phyloP scores from a whole-genome alignment of 2,113 vertebrate species.

The Potamarius usumacintae region DNA sequence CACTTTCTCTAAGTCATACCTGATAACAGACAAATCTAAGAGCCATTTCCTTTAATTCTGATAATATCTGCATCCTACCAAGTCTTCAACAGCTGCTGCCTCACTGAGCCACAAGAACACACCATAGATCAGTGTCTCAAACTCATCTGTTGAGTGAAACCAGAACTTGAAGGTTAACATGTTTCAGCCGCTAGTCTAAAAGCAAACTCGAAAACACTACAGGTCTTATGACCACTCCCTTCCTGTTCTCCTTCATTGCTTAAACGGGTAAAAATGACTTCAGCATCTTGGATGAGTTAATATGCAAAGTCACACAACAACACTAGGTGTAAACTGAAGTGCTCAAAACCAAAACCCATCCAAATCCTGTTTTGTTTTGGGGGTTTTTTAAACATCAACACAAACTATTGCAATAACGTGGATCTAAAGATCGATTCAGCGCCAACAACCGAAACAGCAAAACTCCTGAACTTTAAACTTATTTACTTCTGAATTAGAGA shows the following conservation, averaged over 20 bases:
- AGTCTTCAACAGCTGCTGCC: not conserved
- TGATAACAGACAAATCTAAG: not conserved
- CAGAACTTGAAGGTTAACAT: constrained; percentile 18
- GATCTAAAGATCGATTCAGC: not conserved
- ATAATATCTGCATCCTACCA: not conserved
- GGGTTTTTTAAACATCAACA: not conserved
- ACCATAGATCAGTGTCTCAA: not conserved
- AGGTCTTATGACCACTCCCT: not conserved
- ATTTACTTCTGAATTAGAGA: not conserved
- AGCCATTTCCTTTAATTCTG: not conserved
- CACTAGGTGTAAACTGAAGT: not conserved
- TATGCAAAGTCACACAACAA: not conserved
- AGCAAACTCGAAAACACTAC: not conserved
- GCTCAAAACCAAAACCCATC: not conserved
- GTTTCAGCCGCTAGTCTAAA: not conserved
- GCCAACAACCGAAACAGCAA: not conserved
- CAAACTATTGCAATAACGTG: not conserved
- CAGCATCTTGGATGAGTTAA: not conserved
- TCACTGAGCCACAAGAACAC: not conserved
- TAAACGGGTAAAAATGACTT: not conserved
- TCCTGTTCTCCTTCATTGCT: not conserved
- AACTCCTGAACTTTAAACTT: not conserved
- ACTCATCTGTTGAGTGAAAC: not conserved
- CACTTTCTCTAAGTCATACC: constrained; percentile 9
- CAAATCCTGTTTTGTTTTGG: not conserved